A percentile compares a stretch with the other conserved stretches of the same genome.
Evolutionary conservation across 2,113 vertebrate genomes (phyloP).

Genomic region (Siphamia tubifer): DNA sequence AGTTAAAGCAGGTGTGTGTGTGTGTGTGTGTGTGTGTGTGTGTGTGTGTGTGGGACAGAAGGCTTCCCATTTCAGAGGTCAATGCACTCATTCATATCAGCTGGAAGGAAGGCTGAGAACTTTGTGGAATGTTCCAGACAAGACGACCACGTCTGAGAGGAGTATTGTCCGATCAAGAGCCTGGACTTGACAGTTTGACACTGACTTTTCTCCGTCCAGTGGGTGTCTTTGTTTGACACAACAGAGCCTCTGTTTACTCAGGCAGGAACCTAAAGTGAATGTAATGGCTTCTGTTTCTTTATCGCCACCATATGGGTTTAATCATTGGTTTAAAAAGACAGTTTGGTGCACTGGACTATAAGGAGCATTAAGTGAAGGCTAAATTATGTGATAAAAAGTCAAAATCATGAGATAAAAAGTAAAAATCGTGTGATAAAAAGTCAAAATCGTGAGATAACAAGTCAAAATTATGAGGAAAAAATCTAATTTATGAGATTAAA

Average conservation of each 20-base stretch:
- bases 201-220: slow-evolving; percentile 26
- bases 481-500: too few relatives aligned
- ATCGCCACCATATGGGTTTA: slow-evolving; percentile 18
- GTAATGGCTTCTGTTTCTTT: background rate
- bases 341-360: too few relatives aligned
- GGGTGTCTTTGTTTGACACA: slow-evolving; percentile 48
- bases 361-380: too few relatives aligned
- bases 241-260: slow-evolving; percentile 31
- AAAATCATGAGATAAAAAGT: too few relatives aligned
- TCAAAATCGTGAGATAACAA: too few relatives aligned
- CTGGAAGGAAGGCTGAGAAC: slow-evolving; percentile 43
- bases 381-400: too few relatives aligned
- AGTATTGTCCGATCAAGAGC: slow-evolving; percentile 47
- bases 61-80: slow-evolving; percentile 49
- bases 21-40: background rate
- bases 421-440: too few relatives aligned
- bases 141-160: slow-evolving; percentile 51
- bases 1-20: background rate
- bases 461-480: too few relatives aligned
- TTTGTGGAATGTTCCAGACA: slow-evolving; percentile 70
- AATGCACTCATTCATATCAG: slow-evolving; percentile 64
- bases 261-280: background rate
- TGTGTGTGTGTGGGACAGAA: background rate
- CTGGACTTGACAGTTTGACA: slow-evolving; percentile 53
- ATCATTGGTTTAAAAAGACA: background rate